Conservation (phyloP, 2,797 vertebrate genomes). For the Myotis daubentonii region DNA sequence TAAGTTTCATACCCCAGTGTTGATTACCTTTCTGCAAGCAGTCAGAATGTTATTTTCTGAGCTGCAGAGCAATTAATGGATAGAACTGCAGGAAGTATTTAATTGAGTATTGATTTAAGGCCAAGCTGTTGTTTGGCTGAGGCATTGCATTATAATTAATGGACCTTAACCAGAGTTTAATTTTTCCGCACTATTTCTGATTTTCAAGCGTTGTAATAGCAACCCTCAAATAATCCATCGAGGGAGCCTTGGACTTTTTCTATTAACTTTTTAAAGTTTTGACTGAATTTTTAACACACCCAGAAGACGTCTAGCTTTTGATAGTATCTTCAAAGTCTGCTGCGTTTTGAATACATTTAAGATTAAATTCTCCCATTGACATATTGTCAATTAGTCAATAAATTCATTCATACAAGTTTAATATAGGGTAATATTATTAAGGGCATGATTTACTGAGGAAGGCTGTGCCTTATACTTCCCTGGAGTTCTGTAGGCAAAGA, state of each 20-base stretch:
- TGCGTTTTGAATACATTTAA: neutral
- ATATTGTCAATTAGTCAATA: conserved; percentile 15
- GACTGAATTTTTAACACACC: conserved; percentile 2
- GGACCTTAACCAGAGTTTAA: conserved; percentile 64
- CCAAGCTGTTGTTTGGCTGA: conserved; percentile 73
- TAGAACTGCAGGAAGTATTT: conserved; percentile 81
- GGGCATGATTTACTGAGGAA: neutral
- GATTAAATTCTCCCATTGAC: neutral
- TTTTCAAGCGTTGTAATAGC: conserved; percentile 43
- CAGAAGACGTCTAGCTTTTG: neutral
- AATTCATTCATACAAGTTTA: neutral
- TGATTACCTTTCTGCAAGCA: conserved; percentile 70
- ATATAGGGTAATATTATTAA: neutral
- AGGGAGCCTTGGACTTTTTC: neutral
- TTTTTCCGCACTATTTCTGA: conserved; percentile 69
- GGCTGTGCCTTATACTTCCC: neutral
- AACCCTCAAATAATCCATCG: neutral
- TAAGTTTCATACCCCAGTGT: conserved; percentile 40
- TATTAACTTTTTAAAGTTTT: conserved; percentile 21
- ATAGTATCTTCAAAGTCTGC: neutral
- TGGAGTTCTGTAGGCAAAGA: neutral
- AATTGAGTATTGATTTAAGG: conserved; percentile 84
- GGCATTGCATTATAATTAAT: conserved; percentile 71
- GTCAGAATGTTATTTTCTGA: conserved; percentile 78
- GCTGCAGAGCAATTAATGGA: conserved; percentile 79